phyloP scores from a whole-genome alignment of 2,888 invertebrate species.

The Neelides folsomi region DNA sequence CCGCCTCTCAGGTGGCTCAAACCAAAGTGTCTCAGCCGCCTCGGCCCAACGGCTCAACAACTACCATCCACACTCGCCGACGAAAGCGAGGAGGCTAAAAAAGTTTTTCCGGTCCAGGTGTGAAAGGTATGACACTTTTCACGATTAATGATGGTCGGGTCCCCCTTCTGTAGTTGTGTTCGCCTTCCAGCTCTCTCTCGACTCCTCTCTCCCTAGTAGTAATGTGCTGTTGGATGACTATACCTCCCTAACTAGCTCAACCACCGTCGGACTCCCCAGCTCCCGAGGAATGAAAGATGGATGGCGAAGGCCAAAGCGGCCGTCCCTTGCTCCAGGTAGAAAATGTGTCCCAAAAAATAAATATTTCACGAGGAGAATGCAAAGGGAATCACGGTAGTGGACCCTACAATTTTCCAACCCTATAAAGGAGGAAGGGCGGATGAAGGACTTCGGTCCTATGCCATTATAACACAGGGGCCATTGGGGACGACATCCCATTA shows the following conservation, averaged over 20 bases:
- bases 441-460: slow-evolving; percentile 7
- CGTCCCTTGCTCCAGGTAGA: neutral
- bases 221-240: no score
- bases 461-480: slow-evolving; percentile 12
- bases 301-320: neutral
- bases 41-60: slow-evolving; percentile 1
- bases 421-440: no score
- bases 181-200: slow-evolving; percentile 2
- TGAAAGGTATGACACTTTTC: slow-evolving; percentile 33
- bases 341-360: no score
- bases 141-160: slow-evolving; percentile 28
- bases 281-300: neutral
- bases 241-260: neutral
- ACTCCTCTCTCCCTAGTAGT: neutral
- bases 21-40: neutral
- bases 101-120: slow-evolving; percentile 33
- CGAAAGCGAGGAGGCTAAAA: slow-evolving; percentile 5
- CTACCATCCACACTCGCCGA: neutral
- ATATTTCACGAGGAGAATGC: no score
- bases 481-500: slow-evolving; percentile 6
- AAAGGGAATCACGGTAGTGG: no score
- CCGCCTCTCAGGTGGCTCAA: slow-evolving; percentile 21
- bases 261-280: neutral
- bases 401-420: no score
- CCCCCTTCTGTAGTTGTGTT: slow-evolving; percentile 2